Evolutionary conservation across 2,888 invertebrate genomes (phyloP).

Genomic region (Eupelmus urozonus): DNA sequence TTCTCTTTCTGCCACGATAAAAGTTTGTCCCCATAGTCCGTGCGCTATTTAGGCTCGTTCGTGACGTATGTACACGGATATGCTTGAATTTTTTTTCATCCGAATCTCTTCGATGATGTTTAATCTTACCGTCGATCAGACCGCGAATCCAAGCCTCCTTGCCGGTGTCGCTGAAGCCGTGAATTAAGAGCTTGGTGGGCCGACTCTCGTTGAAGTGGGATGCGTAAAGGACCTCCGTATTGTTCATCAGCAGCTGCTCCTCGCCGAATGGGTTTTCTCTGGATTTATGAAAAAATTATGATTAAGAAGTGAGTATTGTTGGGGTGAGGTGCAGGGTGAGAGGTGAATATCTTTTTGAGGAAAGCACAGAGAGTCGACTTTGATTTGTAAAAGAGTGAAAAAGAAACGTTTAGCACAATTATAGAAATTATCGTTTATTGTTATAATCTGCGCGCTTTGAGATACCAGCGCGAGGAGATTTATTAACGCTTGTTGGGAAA

Average conservation of each 20-base stretch:
- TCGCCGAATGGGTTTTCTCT: conserved; percentile 72
- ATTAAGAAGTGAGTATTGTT: too few species aligned
- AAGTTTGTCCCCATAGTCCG: conserved; percentile 45
- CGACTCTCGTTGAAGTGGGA: conserved; percentile 72
- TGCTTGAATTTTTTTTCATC: background rate
- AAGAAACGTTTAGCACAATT: background rate
- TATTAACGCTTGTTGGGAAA: background rate
- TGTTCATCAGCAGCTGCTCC: conserved; percentile 69
- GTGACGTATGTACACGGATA: background rate
- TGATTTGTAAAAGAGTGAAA: too few species aligned
- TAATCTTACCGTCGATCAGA: conserved; percentile 67
- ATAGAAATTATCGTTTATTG: background rate
- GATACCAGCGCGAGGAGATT: conserved; percentile 13
- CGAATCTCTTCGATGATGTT: too few species aligned
- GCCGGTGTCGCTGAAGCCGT: conserved; percentile 72
- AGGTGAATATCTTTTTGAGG: too few species aligned
- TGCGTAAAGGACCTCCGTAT: conserved; percentile 71
- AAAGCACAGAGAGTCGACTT: too few species aligned
- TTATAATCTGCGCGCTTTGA: background rate
- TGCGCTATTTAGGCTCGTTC: conserved; percentile 29
- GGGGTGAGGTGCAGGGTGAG: too few species aligned
- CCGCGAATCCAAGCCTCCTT: conserved; percentile 71
- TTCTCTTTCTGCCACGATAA: conserved; percentile 34
- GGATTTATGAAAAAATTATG: too few species aligned
- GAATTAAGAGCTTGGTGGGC: conserved; percentile 71